Percentiles rank a stretch among this genome's conserved stretches.
Conservation (phyloP, 2,888 invertebrate genomes). For the Chironomus riparius region DNA sequence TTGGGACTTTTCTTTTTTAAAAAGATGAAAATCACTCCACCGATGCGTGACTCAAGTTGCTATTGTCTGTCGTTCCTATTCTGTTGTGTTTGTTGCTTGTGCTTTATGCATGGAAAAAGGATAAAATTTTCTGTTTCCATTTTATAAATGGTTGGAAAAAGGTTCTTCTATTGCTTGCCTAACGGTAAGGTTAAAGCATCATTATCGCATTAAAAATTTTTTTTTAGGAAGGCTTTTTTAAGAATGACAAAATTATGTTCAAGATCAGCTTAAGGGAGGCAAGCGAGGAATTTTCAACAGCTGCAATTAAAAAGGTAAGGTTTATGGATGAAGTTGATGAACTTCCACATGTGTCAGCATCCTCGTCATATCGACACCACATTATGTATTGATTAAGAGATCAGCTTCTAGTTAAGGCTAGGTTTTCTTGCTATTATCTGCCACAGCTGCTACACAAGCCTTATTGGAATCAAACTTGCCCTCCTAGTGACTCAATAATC, state of each 20-base stretch:
- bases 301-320: background rate
- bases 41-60: slow-evolving; percentile 17
- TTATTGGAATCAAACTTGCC: too few relatives aligned
- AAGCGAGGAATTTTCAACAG: background rate
- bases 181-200: background rate
- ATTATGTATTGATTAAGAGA: too few relatives aligned
- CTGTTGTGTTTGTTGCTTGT: background rate
- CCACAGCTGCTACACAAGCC: too few relatives aligned
- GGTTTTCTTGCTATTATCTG: too few relatives aligned
- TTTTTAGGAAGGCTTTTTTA: background rate
- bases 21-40: slow-evolving; percentile 9
- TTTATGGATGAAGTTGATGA: too few relatives aligned
- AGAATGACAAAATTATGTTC: too few relatives aligned
- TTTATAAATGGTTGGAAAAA: background rate
- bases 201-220: background rate
- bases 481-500: too few relatives aligned
- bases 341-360: too few relatives aligned
- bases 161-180: background rate
- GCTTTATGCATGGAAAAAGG: background rate
- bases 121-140: background rate
- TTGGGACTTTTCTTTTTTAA: background rate
- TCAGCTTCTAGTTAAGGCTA: too few relatives aligned
- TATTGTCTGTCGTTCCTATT: background rate
- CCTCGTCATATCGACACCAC: too few relatives aligned
- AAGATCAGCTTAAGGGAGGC: too few relatives aligned